A percentile compares a stretch with the other conserved stretches of the same genome.
Evolutionary conservation across 2,797 vertebrate genomes (phyloP).

Genomic region (Schizopygopsis malacanthus): DNA sequence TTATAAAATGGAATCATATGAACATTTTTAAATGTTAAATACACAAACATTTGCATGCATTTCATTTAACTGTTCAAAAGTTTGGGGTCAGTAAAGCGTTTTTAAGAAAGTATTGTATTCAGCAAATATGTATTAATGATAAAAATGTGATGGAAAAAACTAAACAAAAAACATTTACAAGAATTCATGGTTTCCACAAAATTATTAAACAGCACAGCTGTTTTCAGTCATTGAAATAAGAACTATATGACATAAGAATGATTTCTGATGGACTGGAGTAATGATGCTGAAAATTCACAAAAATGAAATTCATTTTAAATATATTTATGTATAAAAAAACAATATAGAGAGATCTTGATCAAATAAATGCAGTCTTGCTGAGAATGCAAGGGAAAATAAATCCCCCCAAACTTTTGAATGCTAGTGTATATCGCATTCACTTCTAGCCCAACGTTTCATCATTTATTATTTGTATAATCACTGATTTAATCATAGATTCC

Average conservation of each 20-base stretch:
- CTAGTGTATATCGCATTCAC: not conserved
- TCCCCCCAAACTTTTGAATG: not conserved
- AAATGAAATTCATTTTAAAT: not conserved
- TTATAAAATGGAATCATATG: not conserved
- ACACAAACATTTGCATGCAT: conserved; percentile 6
- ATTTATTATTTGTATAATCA: not conserved
- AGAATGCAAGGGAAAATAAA: not conserved
- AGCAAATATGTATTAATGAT: not conserved
- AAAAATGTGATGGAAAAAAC: too few relatives aligned
- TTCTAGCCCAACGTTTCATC: not conserved
- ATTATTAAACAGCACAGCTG: not conserved
- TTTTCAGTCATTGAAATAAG: not conserved
- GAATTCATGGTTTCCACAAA: not conserved
- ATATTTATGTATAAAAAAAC: not conserved
- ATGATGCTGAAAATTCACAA: not conserved
- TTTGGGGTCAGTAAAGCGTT: not conserved
- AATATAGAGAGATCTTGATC: not conserved
- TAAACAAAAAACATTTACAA: too few relatives aligned
- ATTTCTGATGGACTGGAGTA: not conserved
- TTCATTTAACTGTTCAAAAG: conserved; percentile 4
- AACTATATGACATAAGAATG: not conserved
- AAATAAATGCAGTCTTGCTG: not conserved
- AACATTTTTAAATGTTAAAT: not conserved
- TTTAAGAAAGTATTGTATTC: not conserved
- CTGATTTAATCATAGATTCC: not conserved